Evolutionary conservation across 2,888 invertebrate species (phyloP), one percentile per base, ranked within the genome.

Genomic region (Hydraecia micacea): DNA sequence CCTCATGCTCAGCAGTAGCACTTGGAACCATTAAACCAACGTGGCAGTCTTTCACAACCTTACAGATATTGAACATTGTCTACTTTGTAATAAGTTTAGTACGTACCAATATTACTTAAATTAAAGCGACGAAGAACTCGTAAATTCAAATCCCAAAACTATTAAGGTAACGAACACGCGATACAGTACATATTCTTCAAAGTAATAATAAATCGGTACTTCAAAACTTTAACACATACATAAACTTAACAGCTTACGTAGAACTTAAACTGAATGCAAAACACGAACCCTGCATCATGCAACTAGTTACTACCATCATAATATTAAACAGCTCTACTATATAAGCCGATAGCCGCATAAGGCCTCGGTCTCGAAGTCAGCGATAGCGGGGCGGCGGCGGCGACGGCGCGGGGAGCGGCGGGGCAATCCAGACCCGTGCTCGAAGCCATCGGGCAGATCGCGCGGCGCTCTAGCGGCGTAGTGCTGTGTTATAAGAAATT

Each of bases 191-290:
- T 36, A 69, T 83, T 65, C 46, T 72, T 58, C 39, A 42, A 71
- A 72, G 73, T 79, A 79, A 79, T 81, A 72, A 84, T 80, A 81
- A 80, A 85, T 80, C 18, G 69, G 52, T 65, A 46, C 73, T 79
- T 69, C 66, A 78, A 77, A 86, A 86, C 71, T 86, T 83, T 82
- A 78, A 76, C 71, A 80, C 52, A 52, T 52, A 60, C 84, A 72
- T 60, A 69, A 81, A 73, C 42, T 73, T 58, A 79, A 65, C 75
- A 67, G 63, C 62, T 79, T 73, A 79, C 52, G 58, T 42, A 68
- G 63, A 84, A 71, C 60, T 78, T 81, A 55, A 55, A 84, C 21
- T 52, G 65, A 72, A 80, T 75, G 69, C 75, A 65, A 49, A 78
- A 75, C 73, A 79, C 81, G 84, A 75, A 73, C 58, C 36, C 36